Evolutionary conservation across 1,140 invertebrate genomes (phyloP).

Genomic region (Monomorium pharaonis): DNA sequence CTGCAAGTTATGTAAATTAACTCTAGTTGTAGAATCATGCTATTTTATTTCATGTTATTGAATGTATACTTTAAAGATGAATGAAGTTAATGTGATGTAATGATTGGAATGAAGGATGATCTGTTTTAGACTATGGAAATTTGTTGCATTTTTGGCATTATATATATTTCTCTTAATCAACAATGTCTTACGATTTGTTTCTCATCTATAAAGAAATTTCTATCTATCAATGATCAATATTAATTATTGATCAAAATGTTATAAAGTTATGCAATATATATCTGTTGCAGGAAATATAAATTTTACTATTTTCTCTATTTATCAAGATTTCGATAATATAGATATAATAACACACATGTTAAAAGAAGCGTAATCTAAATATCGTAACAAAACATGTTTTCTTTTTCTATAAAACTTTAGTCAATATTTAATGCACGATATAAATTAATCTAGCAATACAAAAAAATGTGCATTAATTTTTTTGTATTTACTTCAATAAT

Average conservation of each 20-base stretch:
- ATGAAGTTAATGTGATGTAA: conserved; percentile 63
- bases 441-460: neutral
- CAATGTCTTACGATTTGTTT: neutral
- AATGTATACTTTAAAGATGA: conserved; percentile 75
- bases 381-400: conserved; percentile 1
- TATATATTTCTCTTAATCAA: neutral
- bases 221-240: neutral
- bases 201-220: conserved; percentile 26
- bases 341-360: neutral
- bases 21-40: conserved; percentile 56
- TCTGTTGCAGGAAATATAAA: neutral
- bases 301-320: conserved; percentile 35
- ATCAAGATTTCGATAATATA: neutral
- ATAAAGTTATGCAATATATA: neutral
- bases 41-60: conserved; percentile 61
- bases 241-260: neutral
- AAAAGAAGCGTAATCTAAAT: conserved; percentile 14
- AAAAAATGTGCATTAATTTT: neutral
- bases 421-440: neutral
- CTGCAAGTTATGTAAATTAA: conserved; percentile 78
- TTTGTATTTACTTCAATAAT: too few relatives aligned
- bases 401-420: neutral
- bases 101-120: conserved; percentile 35
- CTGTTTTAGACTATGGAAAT: conserved; percentile 30
- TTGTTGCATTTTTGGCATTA: neutral